phyloP scores from a whole-genome alignment of 2,797 vertebrate species.

The Decapterus maruadsi region DNA sequence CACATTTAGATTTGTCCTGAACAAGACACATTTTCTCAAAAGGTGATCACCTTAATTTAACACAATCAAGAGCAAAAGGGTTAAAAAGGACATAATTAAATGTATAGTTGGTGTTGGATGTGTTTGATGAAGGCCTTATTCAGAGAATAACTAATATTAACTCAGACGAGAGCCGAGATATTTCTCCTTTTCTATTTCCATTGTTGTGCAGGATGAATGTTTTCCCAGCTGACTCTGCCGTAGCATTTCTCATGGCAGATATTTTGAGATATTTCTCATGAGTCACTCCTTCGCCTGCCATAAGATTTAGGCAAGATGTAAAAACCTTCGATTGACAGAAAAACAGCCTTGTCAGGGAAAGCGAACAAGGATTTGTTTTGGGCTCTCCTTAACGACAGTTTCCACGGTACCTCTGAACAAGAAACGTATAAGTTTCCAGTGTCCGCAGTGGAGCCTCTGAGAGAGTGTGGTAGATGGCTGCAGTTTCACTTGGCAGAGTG shows the following conservation, averaged over 20 bases:
- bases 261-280: constrained; percentile 41
- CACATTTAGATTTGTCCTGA: constrained; percentile 40
- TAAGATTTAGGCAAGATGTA: neutral
- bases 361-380: neutral
- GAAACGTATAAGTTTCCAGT: neutral
- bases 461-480: constrained; percentile 2
- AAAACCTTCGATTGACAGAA: constrained; percentile 1
- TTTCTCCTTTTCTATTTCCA: constrained; percentile 10
- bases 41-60: neutral
- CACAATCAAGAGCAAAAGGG: neutral
- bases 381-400: neutral
- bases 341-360: constrained; percentile 1
- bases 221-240: neutral
- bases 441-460: neutral
- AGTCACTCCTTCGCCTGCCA: constrained; percentile 16
- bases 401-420: neutral
- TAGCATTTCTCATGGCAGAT: constrained; percentile 33
- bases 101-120: neutral
- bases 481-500: neutral
- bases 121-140: constrained; percentile 18
- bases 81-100: neutral
- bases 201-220: neutral
- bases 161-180: neutral
- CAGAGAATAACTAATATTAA: too few relatives aligned
- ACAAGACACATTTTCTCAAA: constrained; percentile 23